Evolutionary conservation across 2,888 invertebrate genomes (phyloP).

Genomic region (Polymixis lichenea): DNA sequence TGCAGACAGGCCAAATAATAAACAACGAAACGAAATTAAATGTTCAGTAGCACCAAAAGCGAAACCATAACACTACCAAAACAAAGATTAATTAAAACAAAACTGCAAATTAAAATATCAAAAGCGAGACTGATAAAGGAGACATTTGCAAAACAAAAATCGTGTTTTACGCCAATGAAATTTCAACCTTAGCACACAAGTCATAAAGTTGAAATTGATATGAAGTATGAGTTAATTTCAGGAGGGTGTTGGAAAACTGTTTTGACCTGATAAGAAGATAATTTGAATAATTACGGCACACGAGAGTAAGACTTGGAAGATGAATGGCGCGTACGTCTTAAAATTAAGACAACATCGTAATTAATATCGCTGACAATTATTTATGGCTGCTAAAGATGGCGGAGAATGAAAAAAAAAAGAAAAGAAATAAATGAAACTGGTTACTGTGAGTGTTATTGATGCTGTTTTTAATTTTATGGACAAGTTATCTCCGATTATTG

Average conservation of each 20-base stretch:
- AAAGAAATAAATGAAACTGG: not conserved
- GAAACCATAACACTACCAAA: slow-evolving; percentile 64
- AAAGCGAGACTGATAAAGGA: slow-evolving; percentile 70
- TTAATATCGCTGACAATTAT: slow-evolving; percentile 67
- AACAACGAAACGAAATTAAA: slow-evolving; percentile 37
- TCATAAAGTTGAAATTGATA: slow-evolving; percentile 62
- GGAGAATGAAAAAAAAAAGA: slow-evolving; percentile 20
- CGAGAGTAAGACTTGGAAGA: slow-evolving; percentile 81
- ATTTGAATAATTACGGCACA: slow-evolving; percentile 88
- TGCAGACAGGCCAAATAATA: slow-evolving; percentile 18
- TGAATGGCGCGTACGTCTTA: slow-evolving; percentile 80
- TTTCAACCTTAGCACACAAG: slow-evolving; percentile 49
- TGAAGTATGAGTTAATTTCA: slow-evolving; percentile 47
- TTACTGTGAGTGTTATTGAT: not conserved
- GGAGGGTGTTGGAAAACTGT: slow-evolving; percentile 83
- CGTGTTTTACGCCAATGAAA: slow-evolving; percentile 24
- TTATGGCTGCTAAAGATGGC: slow-evolving; percentile 59
- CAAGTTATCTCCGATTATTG: not conserved
- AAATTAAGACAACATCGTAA: slow-evolving; percentile 71
- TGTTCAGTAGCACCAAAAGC: slow-evolving; percentile 13
- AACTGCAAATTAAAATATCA: slow-evolving; percentile 74
- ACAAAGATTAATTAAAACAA: slow-evolving; percentile 74
- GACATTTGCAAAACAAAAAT: slow-evolving; percentile 66
- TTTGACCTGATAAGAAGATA: slow-evolving; percentile 82
- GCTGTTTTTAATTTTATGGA: slow-evolving; percentile 4